Evolutionary conservation across 2,113 vertebrate species (phyloP), one percentile per base, ranked within the genome.

Genomic region (Cygnus atratus): DNA sequence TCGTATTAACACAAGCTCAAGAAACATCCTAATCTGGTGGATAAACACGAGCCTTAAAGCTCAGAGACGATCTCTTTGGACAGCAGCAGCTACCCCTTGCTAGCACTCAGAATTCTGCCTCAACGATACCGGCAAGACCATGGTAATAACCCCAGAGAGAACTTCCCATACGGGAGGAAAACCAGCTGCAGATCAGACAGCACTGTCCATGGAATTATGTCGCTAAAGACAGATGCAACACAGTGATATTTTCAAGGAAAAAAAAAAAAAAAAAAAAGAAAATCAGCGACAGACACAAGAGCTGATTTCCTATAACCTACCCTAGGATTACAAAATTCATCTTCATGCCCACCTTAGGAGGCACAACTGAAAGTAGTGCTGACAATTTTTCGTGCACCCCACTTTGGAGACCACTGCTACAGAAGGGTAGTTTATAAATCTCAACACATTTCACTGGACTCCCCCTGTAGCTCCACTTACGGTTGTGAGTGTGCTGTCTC

Each of bases 401-500:
- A 1, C 10, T 73, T 5, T n/a, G 37, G 43, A 68, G 43, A 29
- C 2, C 35, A 2, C 4, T 1, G 1, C 4, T 24, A 33, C 0
- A 33, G 37, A 57, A 44, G 0, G 35, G 29, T 0, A 13, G 72
- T 29, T 25, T 13, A 2, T 3, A 29, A 3, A 50, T 17, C 67
- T 14, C 57, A 21, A 2, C 6, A 2, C 0, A 18, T 37, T 35
- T 43, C 31, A 21, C 19, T 3, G 18, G 24, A n/a, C 39, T 29
- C 39, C n/a, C 10, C 68, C 37, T 10, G 0, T 2, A 11, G 37
- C 77, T 5, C 1, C 52, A 99, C 99, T 99, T 98, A 99, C 99
- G 99, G 99, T 88, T 99, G 99, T 0, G 99, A 99, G 66, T 99
- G 99, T 0, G 99, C 99, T 0, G 99, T 99, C 97, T 99, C 99